Percentiles rank a stretch among this genome's conserved stretches.
phyloP scores from a whole-genome alignment of 2,888 invertebrate species.

The Toxonevra muliebris region DNA sequence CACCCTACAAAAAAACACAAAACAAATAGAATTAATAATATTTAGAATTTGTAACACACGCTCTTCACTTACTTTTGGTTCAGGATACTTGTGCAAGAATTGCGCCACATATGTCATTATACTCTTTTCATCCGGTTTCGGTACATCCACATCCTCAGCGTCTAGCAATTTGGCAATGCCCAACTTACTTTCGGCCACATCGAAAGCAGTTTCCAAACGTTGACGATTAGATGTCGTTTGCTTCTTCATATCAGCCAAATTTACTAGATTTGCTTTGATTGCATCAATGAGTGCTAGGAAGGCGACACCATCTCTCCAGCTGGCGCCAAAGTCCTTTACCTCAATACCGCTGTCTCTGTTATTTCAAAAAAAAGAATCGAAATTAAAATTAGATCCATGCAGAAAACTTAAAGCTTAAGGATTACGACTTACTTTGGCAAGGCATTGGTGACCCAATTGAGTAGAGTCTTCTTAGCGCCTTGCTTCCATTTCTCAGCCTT shows the following conservation, averaged over 20 bases:
- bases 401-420: background rate
- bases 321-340: slow-evolving; percentile 92
- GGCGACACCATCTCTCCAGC: slow-evolving; percentile 96
- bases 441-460: slow-evolving; percentile 95
- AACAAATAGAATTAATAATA: background rate
- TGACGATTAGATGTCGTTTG: slow-evolving; percentile 75
- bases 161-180: slow-evolving; percentile 92
- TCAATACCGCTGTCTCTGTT: slow-evolving; percentile 84
- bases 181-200: slow-evolving; percentile 88
- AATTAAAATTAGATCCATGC: background rate
- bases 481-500: slow-evolving; percentile 81
- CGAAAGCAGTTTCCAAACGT: slow-evolving; percentile 91
- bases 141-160: slow-evolving; percentile 95
- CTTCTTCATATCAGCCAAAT: slow-evolving; percentile 82
- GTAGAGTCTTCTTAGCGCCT: slow-evolving; percentile 88
- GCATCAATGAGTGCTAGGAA: slow-evolving; percentile 96
- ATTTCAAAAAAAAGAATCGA: background rate
- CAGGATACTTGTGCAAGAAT: slow-evolving; percentile 94
- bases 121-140: slow-evolving; percentile 95
- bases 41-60: background rate
- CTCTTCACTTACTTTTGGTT: slow-evolving; percentile 73
- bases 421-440: slow-evolving; percentile 75
- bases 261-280: slow-evolving; percentile 91
- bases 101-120: slow-evolving; percentile 99
- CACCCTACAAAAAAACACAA: slow-evolving; percentile 66